Base-by-base conservation (phyloP, 2,888 invertebrate genomes). In the Drosophila anomelani region DNA sequence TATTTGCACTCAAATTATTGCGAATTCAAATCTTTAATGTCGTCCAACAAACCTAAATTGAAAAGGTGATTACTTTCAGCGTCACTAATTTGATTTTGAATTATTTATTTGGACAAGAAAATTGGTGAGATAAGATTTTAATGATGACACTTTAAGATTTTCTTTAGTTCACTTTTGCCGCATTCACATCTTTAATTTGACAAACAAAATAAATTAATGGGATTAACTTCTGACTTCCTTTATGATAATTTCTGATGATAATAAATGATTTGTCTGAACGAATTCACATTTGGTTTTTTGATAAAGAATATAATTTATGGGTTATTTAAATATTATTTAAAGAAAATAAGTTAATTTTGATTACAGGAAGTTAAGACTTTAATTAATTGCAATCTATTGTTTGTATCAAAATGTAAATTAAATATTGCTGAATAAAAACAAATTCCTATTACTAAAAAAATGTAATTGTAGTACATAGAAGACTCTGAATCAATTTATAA, bases 81-180 rank as follows among this genome's bases (percentile, higher is more conserved):
- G 20, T 38, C 39, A 34, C 32, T 60, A 51, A 64, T 49, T 47
- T 55, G 55, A 61, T 36, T 58, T 47, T 58, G 58, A 23, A 46
- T 58, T 58, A 58, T 63, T 63, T 58, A 58, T 49, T 64, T 59
- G 49, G 43, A 29, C 60, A 64, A 17, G 39, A n/a, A 41, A 49
- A 36, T 34, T 13, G 32, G 39, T 34, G 39, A 34, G 63, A 64
- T 64, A 64, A 64, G 63, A 59, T 49, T 59, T 39, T 49, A 59
- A 38, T 49, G 38, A 49, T 59, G 47, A 39, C 58, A 58, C 15
- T 63, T 49, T 8, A 26, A 20, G 23, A 46, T 34, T 17, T 46
- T 62, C 51, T 20, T 15, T n/a, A 20, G 61, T 62, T 56, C 34
- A 17, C n/a, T 3, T 26, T 13, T 36, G 34, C 9, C 26, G 36